Conservation (phyloP, 2,797 vertebrate genomes). For the Oryzias sinensis region DNA sequence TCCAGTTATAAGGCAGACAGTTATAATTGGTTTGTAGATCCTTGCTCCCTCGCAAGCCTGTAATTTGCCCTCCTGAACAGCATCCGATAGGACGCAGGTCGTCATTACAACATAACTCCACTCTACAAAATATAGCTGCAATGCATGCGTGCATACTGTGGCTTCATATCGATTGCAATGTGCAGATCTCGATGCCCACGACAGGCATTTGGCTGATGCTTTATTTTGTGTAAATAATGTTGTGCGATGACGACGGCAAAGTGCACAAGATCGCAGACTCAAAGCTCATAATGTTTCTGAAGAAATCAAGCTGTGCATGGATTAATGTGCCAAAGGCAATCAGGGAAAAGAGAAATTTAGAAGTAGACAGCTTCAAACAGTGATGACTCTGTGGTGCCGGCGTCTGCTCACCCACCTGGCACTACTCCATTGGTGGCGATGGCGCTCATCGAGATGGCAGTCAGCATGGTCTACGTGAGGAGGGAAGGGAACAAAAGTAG, state of each 20-base stretch:
- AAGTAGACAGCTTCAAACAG: conserved; percentile 65
- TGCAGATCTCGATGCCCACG: conserved; percentile 16
- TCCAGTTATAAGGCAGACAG: conserved; percentile 48
- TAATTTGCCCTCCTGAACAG: conserved; percentile 61
- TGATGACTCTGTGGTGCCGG: conserved; percentile 55
- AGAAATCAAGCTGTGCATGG: conserved; percentile 58
- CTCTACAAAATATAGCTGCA: conserved; percentile 44
- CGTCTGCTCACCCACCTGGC: conserved; percentile 87
- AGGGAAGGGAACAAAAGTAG: conserved; percentile 20
- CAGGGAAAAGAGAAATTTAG: conserved; percentile 59
- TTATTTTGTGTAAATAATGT: conserved; percentile 60
- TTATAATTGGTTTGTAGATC: conserved; percentile 53
- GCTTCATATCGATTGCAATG: conserved; percentile 22
- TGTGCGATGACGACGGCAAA: conserved; percentile 39
- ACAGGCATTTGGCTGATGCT: conserved; percentile 36
- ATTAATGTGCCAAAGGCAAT: conserved; percentile 61
- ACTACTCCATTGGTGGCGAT: conserved; percentile 99
- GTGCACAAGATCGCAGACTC: conserved; percentile 53
- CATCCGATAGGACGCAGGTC: conserved; percentile 50
- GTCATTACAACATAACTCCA: conserved; percentile 58
- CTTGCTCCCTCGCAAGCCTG: conserved; percentile 51
- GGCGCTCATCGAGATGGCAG: conserved; percentile 99
- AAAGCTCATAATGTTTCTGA: conserved; percentile 55
- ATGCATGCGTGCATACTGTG: conserved; percentile 10
- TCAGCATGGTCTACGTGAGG: conserved; percentile 92